Evolutionary conservation across 2,113 vertebrate genomes (phyloP).

Genomic region (Todiramphus saurophagus): DNA sequence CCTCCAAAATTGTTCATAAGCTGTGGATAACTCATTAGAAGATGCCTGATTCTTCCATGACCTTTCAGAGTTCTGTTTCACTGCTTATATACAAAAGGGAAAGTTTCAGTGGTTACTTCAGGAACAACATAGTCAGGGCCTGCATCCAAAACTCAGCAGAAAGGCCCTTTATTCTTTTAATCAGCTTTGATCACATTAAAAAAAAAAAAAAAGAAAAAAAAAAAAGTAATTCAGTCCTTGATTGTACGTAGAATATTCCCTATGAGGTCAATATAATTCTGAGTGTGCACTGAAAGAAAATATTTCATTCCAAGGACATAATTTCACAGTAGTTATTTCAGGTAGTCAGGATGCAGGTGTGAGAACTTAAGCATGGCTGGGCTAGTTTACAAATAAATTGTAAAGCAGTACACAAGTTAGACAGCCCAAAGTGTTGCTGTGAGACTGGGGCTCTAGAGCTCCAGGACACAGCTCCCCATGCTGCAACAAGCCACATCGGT

Average conservation of each 20-base stretch:
- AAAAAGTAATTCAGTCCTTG: background rate
- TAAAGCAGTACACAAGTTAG: background rate
- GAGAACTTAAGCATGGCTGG: background rate
- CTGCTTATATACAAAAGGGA: background rate
- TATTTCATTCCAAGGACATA: background rate
- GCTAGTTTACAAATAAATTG: background rate
- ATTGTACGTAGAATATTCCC: background rate
- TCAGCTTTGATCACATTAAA: background rate
- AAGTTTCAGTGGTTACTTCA: constrained; percentile 5
- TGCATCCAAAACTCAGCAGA: background rate
- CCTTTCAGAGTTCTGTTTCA: background rate
- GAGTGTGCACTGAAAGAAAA: background rate
- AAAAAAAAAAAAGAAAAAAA: background rate
- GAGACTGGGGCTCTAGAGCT: background rate
- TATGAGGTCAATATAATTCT: background rate
- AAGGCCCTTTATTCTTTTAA: constrained; percentile 16
- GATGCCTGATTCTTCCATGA: background rate
- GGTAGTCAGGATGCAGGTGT: background rate
- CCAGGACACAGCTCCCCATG: background rate
- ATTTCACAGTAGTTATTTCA: constrained; percentile 31
- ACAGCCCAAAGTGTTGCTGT: background rate
- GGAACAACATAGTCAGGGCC: background rate
- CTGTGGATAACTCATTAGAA: constrained; percentile 17
- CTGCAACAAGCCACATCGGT: background rate
- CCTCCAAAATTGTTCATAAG: background rate